Evolutionary conservation across 2,797 vertebrate genomes (phyloP).

Genomic region (Onychomys torridus): DNA sequence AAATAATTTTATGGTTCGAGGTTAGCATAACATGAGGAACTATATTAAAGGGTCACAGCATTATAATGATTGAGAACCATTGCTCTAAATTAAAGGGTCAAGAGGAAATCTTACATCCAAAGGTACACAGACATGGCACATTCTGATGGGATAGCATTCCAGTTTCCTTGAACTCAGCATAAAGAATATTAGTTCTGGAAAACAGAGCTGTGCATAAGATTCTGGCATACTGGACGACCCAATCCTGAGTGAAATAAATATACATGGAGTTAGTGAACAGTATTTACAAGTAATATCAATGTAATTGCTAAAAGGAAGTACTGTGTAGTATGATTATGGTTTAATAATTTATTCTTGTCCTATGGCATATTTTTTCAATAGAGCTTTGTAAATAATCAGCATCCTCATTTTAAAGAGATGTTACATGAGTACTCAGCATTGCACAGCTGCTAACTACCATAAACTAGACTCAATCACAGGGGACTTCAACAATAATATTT

Average conservation of each 20-base stretch:
- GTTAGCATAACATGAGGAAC: background rate
- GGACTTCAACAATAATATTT: constrained; percentile 25
- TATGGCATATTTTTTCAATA: constrained; percentile 28
- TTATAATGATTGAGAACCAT: background rate
- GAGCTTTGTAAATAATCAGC: constrained; percentile 29
- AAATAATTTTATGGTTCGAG: background rate
- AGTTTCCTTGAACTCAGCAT: background rate
- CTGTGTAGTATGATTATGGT: background rate
- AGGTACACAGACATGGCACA: background rate
- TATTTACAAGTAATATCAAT: constrained; percentile 36
- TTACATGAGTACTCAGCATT: background rate
- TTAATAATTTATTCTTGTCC: constrained; percentile 5
- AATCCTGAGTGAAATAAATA: constrained; percentile 59
- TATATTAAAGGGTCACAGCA: background rate
- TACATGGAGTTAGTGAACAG: background rate
- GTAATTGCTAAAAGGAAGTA: constrained; percentile 32
- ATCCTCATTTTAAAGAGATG: constrained; percentile 18
- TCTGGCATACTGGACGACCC: background rate
- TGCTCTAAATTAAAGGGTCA: background rate
- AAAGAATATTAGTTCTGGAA: background rate
- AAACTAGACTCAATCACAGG: constrained; percentile 32
- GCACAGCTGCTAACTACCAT: background rate
- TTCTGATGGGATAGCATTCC: background rate
- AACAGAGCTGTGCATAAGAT: background rate
- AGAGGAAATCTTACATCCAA: background rate